These are phyloP conservation scores for Agrochola lota DNA, from an alignment of 2,888 invertebrate species.

Conservation along the genomic window DNA sequence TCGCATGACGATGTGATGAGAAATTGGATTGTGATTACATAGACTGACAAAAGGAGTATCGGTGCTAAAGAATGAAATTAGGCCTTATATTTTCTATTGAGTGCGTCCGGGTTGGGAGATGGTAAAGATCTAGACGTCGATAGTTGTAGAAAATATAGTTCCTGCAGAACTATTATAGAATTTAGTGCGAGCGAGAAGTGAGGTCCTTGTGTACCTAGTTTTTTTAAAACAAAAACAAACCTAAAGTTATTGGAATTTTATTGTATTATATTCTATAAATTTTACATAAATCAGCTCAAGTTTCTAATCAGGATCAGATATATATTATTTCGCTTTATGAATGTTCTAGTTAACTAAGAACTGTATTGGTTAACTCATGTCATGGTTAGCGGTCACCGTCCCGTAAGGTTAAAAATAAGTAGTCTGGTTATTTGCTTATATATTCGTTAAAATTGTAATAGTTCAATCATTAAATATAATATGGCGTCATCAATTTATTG, in stretches of 20 bases:
- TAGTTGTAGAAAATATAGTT: slow-evolving; percentile 66
- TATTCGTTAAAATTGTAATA: not conserved
- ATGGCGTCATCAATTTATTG: not conserved
- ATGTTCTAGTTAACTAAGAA: slow-evolving; percentile 3
- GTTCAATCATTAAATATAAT: not conserved
- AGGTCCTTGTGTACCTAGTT: slow-evolving; percentile 25
- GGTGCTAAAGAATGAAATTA: slow-evolving; percentile 72
- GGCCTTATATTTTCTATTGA: slow-evolving; percentile 68
- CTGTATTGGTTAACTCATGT: not conserved
- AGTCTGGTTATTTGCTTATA: slow-evolving; percentile 23
- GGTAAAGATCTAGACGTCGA: slow-evolving; percentile 56
- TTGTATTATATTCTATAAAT: not conserved
- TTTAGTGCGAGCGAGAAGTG: slow-evolving; percentile 16
- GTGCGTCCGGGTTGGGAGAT: slow-evolving; percentile 26
- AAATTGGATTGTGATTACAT: slow-evolving; percentile 71
- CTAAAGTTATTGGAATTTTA: slow-evolving; percentile 20
- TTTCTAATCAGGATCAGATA: slow-evolving; percentile 23
- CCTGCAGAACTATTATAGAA: slow-evolving; percentile 29
- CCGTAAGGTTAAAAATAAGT: not conserved
- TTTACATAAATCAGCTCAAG: slow-evolving; percentile 30
- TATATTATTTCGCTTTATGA: slow-evolving; percentile 17
- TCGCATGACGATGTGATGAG: slow-evolving; percentile 54
- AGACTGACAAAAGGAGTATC: slow-evolving; percentile 74
- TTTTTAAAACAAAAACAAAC: slow-evolving; percentile 9
- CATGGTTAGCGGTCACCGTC: not conserved